Percentiles rank a stretch among this genome's conserved stretches.
phyloP scores from a whole-genome alignment of 2,113 vertebrate species.

The Martes martes region DNA sequence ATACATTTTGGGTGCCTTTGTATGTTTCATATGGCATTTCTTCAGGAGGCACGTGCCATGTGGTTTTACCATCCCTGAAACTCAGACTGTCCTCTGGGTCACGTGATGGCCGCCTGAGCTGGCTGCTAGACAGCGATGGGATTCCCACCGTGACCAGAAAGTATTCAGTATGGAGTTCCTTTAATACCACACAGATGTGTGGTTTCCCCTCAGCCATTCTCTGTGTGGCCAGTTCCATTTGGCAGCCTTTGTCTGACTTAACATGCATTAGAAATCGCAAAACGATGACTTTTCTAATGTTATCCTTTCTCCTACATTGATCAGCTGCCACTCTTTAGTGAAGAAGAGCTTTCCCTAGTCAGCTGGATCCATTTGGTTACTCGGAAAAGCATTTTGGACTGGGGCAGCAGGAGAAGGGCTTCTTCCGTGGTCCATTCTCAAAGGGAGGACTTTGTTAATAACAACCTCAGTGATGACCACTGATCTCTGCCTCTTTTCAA shows the following conservation, averaged over 20 bases:
- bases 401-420: neutral
- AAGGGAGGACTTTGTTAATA: neutral
- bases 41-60: neutral
- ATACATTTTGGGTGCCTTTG: neutral
- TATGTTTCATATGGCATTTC: neutral
- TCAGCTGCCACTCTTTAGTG: neutral
- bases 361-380: neutral
- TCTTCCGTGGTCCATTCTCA: neutral
- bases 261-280: neutral
- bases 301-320: neutral
- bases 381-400: neutral
- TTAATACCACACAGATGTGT: neutral
- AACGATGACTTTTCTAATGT: neutral
- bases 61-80: neutral
- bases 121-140: neutral
- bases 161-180: neutral
- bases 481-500: neutral
- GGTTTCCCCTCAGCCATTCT: neutral
- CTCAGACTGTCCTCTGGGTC: neutral
- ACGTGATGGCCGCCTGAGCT: neutral
- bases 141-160: neutral
- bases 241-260: neutral
- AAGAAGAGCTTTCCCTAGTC: neutral
- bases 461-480: neutral
- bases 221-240: neutral